A percentile compares a stretch with the other conserved stretches of the same genome.
phyloP scores from a whole-genome alignment of 2,797 vertebrate genomes.

The Ciconia nigra region DNA sequence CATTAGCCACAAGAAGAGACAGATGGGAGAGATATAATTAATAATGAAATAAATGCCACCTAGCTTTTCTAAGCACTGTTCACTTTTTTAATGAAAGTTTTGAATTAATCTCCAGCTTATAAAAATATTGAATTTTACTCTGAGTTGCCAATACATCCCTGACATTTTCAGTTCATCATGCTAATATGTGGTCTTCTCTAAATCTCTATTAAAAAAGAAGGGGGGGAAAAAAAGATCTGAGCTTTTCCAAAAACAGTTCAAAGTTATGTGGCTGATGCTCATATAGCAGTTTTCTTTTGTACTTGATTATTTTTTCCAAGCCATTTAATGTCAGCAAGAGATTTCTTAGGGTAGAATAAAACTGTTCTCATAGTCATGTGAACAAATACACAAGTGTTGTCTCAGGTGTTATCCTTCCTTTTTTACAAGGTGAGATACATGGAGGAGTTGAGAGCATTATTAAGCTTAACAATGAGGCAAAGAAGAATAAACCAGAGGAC shows the following conservation, averaged over 20 bases:
- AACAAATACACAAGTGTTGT: background rate
- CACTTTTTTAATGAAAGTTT: background rate
- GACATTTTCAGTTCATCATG: background rate
- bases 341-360: background rate
- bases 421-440: background rate
- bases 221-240: fast-evolving
- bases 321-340: background rate
- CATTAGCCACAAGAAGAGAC: background rate
- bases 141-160: background rate
- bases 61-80: background rate
- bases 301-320: background rate
- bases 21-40: background rate
- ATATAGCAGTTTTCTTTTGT: background rate
- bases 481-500: background rate
- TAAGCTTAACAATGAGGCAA: background rate
- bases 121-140: background rate
- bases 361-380: background rate
- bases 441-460: background rate
- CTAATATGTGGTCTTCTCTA: background rate
- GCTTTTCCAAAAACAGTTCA: background rate
- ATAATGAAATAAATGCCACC: background rate
- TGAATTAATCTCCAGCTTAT: background rate
- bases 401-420: background rate
- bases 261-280: background rate
- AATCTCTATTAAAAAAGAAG: fast-evolving